A percentile compares a stretch with the other conserved stretches of the same genome.
Evolutionary conservation across 2,113 vertebrate genomes (phyloP).

Genomic region (Paedocypris sp.): DNA sequence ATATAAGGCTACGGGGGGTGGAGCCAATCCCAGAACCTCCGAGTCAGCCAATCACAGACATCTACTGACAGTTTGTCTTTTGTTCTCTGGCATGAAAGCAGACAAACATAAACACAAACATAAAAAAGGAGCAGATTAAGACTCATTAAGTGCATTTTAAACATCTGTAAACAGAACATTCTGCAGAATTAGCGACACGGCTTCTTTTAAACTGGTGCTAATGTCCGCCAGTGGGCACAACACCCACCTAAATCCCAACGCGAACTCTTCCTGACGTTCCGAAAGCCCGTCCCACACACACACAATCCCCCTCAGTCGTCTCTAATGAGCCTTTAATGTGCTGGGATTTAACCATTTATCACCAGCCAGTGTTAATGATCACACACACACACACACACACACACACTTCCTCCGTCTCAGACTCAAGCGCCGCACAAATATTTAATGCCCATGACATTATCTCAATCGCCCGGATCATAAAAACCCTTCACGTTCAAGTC

Average conservation of each 20-base stretch:
- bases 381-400: constrained; percentile 28
- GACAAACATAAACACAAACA: no score
- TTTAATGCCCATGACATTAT: constrained; percentile 36
- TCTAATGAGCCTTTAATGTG: constrained; percentile 42
- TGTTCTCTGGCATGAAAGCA: no score
- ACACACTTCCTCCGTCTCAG: constrained; percentile 19
- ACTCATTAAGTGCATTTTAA: no score
- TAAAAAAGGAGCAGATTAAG: no score
- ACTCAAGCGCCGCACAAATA: constrained; percentile 31
- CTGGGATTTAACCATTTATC: constrained; percentile 37
- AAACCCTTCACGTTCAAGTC: constrained; percentile 20
- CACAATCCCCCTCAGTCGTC: constrained; percentile 20
- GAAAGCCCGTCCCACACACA: constrained; percentile 15
- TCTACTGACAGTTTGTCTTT: no score
- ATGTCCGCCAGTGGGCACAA: constrained; percentile 19
- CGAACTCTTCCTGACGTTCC: background rate
- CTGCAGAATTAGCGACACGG: no score
- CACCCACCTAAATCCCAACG: constrained; percentile 18
- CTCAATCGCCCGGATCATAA: constrained; percentile 34
- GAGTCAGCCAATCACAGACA: no score
- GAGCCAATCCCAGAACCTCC: no score
- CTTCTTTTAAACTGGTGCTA: no score
- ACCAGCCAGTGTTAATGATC: constrained; percentile 35
- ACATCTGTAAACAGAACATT: no score
- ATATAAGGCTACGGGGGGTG: no score